Conservation (phyloP, 2,113 vertebrate species). For the Pelodiscus sinensis region DNA sequence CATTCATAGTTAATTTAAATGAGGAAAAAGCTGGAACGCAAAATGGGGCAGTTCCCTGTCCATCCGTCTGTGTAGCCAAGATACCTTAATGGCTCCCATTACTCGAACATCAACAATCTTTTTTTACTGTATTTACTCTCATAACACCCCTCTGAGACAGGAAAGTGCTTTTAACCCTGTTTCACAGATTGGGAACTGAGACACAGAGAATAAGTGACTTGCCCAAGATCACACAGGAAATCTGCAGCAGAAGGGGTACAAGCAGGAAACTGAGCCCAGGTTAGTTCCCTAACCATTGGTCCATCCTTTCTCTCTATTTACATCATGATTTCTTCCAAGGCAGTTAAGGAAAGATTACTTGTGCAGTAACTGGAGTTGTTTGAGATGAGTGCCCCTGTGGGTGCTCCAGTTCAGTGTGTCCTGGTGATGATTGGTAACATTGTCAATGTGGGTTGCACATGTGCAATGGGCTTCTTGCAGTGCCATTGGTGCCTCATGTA, state of each 20-base stretch:
- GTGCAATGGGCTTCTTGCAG: too few relatives aligned
- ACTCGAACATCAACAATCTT: neutral
- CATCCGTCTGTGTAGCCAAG: neutral
- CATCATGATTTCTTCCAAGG: neutral
- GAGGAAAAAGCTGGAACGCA: neutral
- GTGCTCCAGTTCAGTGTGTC: too few relatives aligned
- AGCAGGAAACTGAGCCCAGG: neutral
- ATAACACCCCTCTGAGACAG: neutral
- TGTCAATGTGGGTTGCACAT: too few relatives aligned
- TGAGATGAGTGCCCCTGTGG: too few relatives aligned
- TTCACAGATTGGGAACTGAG: neutral
- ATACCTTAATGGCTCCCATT: neutral
- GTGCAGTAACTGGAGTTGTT: too few relatives aligned
- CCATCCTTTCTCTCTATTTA: neutral
- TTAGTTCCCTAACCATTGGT: neutral
- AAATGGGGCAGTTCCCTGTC: neutral
- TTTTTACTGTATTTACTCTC: neutral
- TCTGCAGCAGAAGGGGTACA: neutral
- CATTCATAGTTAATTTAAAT: neutral
- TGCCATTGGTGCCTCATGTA: too few relatives aligned
- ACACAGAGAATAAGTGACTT: neutral
- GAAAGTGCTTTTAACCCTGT: neutral
- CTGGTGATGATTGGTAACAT: too few relatives aligned
- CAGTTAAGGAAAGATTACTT: neutral
- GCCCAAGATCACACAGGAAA: neutral